Percentiles rank a stretch among this genome's conserved stretches.
These are phyloP conservation scores for Rhinophrynus dorsalis DNA, from an alignment of 2,797 vertebrate species.

Conservation along the genomic window DNA sequence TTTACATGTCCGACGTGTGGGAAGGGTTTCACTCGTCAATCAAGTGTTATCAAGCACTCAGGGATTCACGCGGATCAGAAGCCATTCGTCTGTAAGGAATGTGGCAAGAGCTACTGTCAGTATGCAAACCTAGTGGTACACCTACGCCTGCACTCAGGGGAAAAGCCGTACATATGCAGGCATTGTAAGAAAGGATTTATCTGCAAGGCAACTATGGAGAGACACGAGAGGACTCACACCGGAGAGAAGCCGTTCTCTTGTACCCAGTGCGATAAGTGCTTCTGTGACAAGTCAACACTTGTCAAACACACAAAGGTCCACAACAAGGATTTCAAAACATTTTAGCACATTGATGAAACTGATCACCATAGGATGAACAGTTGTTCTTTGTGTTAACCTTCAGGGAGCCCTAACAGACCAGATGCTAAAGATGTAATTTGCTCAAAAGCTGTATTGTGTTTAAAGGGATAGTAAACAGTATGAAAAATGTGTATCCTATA, in stretches of 20 bases:
- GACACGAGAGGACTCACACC: conserved; percentile 49
- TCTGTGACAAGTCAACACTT: not conserved
- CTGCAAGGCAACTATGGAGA: conserved; percentile 47
- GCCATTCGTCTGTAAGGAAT: conserved; percentile 48
- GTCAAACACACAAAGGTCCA: conserved; percentile 15
- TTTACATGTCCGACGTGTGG: conserved; percentile 48
- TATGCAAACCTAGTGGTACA: conserved; percentile 45
- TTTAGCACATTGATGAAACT: not conserved
- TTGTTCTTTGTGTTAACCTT: no score
- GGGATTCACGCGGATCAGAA: conserved; percentile 33
- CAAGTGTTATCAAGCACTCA: conserved; percentile 48
- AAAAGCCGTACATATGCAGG: conserved; percentile 50
- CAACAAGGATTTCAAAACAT: not conserved
- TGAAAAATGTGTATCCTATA: no score
- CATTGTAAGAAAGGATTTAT: conserved; percentile 49
- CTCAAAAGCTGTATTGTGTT: no score
- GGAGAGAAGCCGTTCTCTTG: conserved; percentile 39
- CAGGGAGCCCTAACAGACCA: no score
- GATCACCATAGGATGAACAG: no score
- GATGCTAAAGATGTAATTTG: no score
- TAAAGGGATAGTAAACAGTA: no score
- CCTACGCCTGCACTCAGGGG: conserved; percentile 48
- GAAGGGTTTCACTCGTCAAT: conserved; percentile 54
- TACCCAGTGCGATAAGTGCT: not conserved
- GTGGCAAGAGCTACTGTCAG: conserved; percentile 52